phyloP scores from a whole-genome alignment of 2,888 invertebrate species.

The Conops quadrifasciatus region DNA sequence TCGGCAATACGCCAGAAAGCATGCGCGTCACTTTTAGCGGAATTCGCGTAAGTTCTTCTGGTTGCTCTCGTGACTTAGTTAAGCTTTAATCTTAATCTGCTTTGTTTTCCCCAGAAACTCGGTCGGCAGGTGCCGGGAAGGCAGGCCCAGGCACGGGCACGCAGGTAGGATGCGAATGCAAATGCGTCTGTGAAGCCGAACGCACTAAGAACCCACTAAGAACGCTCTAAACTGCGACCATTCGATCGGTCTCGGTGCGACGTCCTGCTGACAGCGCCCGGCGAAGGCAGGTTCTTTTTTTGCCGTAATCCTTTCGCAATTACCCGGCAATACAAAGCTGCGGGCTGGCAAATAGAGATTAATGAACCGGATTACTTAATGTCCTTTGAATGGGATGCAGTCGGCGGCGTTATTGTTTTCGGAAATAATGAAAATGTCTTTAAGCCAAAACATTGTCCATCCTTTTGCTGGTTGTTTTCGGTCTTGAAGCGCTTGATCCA shows the following conservation, averaged over 20 bases:
- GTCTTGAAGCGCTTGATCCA: not conserved
- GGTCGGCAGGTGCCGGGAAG: conserved; percentile 39
- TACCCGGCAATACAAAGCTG: conserved; percentile 60
- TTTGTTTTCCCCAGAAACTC: conserved; percentile 2
- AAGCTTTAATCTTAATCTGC: conserved; percentile 8
- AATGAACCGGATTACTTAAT: conserved; percentile 60
- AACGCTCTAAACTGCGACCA: conserved; percentile 30
- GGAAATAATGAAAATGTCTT: conserved; percentile 58
- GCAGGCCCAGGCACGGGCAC: not conserved
- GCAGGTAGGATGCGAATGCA: not conserved
- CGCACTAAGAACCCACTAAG: conserved; percentile 27
- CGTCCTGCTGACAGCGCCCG: conserved; percentile 34
- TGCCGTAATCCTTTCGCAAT: conserved; percentile 58
- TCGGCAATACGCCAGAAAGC: conserved; percentile 53
- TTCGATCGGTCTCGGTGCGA: conserved; percentile 25
- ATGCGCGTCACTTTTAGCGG: conserved; percentile 49
- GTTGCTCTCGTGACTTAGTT: conserved; percentile 25
- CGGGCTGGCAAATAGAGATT: conserved; percentile 60
- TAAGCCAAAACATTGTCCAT: conserved; percentile 61
- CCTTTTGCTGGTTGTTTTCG: conserved; percentile 19
- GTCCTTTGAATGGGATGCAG: conserved; percentile 46
- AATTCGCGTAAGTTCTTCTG: conserved; percentile 53
- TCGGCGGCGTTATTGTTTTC: conserved; percentile 50
- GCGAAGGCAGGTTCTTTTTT: conserved; percentile 50
- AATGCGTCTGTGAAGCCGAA: conserved; percentile 12